A percentile compares a stretch with the other conserved stretches of the same genome.
Conservation (phyloP, 2,113 vertebrate species). For the Neolamprologus sp. region DNA sequence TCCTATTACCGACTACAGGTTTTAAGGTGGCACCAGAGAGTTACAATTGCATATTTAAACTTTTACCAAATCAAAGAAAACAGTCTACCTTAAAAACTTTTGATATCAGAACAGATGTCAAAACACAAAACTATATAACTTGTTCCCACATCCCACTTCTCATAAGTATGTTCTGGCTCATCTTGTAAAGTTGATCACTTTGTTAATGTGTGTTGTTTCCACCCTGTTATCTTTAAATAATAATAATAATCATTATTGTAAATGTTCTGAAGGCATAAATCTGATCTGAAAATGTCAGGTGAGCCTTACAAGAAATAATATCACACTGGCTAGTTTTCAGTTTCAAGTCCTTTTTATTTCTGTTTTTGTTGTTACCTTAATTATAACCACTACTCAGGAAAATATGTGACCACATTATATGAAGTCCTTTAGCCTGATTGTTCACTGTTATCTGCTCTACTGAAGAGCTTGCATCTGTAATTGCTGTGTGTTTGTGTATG, state of each 20-base stretch:
- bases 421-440: not conserved
- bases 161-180: not conserved
- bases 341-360: not conserved
- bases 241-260: not conserved
- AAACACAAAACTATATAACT: not conserved
- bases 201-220: not conserved
- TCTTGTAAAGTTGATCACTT: not conserved
- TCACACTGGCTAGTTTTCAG: not conserved
- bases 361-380: not conserved
- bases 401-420: not conserved
- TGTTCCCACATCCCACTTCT: not conserved
- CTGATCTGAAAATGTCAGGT: not conserved
- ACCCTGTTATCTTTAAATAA: not conserved
- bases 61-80: too few species aligned
- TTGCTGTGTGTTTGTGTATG: not conserved
- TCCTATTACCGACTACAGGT: too few species aligned
- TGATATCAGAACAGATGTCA: too few species aligned
- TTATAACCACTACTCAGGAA: not conserved
- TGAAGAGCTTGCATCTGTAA: not conserved
- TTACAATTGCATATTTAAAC: too few species aligned
- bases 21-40: too few species aligned
- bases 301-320: not conserved
- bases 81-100: too few species aligned
- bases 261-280: not conserved
- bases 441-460: not conserved